phyloP scores from a whole-genome alignment of 2,888 invertebrate species.

The Tyria jacobaeae region DNA sequence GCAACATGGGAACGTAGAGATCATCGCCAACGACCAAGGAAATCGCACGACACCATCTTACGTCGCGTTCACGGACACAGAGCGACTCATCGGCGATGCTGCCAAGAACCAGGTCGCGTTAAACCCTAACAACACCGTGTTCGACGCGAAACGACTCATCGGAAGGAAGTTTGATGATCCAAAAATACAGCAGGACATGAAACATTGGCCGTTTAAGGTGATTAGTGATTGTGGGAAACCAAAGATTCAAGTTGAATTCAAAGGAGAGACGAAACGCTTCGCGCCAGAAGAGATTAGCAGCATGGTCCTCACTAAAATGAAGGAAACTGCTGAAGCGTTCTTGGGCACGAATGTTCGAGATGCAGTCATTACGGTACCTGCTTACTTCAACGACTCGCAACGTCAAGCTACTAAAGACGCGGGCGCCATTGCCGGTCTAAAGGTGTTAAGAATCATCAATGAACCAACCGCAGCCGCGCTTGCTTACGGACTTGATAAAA shows the following conservation, averaged over 20 bases:
- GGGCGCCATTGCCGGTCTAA: conserved; percentile 75
- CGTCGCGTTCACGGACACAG: conserved; percentile 94
- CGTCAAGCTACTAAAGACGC: conserved; percentile 94
- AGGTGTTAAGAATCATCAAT: conserved; percentile 90
- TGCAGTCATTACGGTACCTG: conserved; percentile 93
- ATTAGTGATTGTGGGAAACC: conserved; percentile 89
- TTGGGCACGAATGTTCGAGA: conserved; percentile 89
- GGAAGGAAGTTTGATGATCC: conserved; percentile 92
- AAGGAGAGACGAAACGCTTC: conserved; percentile 88
- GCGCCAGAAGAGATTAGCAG: conserved; percentile 91
- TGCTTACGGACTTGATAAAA: conserved; percentile 91
- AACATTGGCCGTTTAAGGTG: conserved; percentile 94
- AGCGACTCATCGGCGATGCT: conserved; percentile 94
- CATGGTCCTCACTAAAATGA: conserved; percentile 86
- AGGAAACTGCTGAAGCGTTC: conserved; percentile 74
- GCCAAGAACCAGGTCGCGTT: conserved; percentile 94
- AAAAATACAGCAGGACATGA: conserved; percentile 92
- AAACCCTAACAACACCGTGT: conserved; percentile 92
- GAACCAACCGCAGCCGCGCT: conserved; percentile 94
- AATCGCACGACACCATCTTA: conserved; percentile 95
- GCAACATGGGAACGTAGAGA: conserved; percentile 93
- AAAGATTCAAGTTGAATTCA: conserved; percentile 89
- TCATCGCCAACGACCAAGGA: conserved; percentile 96
- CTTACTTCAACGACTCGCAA: conserved; percentile 92
- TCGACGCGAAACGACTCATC: conserved; percentile 91